Base-by-base conservation (phyloP, 2,113 vertebrate species). In the Rallus limicola region DNA sequence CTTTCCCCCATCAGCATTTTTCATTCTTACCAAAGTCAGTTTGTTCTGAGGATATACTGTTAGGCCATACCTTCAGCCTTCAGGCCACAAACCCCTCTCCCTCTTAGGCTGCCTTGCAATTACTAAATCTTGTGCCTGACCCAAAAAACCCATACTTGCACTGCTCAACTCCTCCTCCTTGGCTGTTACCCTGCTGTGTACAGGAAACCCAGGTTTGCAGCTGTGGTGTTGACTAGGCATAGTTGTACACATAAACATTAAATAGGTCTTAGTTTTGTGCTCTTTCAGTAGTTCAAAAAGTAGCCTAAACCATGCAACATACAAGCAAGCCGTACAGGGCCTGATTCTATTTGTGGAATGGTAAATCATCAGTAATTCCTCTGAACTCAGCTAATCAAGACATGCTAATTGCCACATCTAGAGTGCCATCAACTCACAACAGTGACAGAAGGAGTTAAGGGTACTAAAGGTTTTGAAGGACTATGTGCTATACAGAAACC, bases 251-350 rank as follows among this genome's bases (percentile, higher is more conserved):
- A 50, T 33, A 65, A 86, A 88, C n/a, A 42, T 56, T 31, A 89
- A 90, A 26, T 71, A 87, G 34, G 65, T 79, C 56, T 48, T 84
- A 33, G 26, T 81, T 63, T 85, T 87, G 46, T 89, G 83, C 58
- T 92, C 78, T 95, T 91, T 77, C 83, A 67, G 44, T n/a, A 85
- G 60, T 50, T 94, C 56, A 93, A 86, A 86, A 95, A 69, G 24
- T 58, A 93, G 58, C 78, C 92, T 84, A 75, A 94, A 95, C 82
- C 78, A 82, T 89, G 53, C 62, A 76, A 90, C 65, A 58, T 13
- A 82, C 58, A 91, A 94, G 33, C 42, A 90, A 95, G 68, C 44
- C 48, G 93, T 62, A 46, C 26, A 92, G 44, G 77, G 26, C 60
- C 96, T 71, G 52, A 42, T 71, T 95, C 60, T 93, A 16, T 58